Conservation (phyloP, 2,888 invertebrate species). For the Scaptomyza caliginosa region DNA sequence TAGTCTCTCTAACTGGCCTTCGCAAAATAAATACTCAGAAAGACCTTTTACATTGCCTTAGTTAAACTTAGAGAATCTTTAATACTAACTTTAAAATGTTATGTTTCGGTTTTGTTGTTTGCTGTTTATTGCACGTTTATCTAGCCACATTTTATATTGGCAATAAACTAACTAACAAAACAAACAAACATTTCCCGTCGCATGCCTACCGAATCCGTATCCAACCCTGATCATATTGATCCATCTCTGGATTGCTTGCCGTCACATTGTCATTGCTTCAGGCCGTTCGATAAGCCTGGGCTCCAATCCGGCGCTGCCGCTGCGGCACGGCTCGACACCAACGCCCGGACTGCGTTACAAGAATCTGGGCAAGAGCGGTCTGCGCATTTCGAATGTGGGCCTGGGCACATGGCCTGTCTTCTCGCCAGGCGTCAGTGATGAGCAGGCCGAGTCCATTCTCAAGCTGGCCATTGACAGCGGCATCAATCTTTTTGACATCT, state of each 20-base stretch:
- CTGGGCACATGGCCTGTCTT: conserved; percentile 97
- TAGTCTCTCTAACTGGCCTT: not conserved
- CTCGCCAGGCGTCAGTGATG: conserved; percentile 90
- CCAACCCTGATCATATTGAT: conserved; percentile 21
- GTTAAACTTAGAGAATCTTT: not conserved
- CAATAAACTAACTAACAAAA: conserved; percentile 28
- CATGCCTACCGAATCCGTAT: conserved; percentile 36
- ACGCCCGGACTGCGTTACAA: conserved; percentile 94
- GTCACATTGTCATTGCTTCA: conserved; percentile 35
- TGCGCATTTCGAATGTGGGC: conserved; percentile 96
- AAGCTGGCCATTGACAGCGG: conserved; percentile 97
- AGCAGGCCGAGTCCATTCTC: conserved; percentile 95
- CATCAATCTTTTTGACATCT: conserved; percentile 97
- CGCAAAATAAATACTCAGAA: not conserved
- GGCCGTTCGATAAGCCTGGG: conserved; percentile 84
- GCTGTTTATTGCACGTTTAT: conserved; percentile 47
- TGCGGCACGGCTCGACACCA: conserved; percentile 85
- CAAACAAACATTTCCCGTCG: conserved; percentile 49
- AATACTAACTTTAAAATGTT: too few relatives aligned
- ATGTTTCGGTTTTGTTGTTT: not conserved
- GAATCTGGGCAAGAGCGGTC: conserved; percentile 97
- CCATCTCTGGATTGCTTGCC: conserved; percentile 14
- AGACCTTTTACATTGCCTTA: too few relatives aligned
- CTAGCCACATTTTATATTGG: conserved; percentile 9
- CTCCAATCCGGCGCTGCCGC: conserved; percentile 85